phyloP scores from a whole-genome alignment of 1,140 invertebrate genomes.

The Maniola jurtina region DNA sequence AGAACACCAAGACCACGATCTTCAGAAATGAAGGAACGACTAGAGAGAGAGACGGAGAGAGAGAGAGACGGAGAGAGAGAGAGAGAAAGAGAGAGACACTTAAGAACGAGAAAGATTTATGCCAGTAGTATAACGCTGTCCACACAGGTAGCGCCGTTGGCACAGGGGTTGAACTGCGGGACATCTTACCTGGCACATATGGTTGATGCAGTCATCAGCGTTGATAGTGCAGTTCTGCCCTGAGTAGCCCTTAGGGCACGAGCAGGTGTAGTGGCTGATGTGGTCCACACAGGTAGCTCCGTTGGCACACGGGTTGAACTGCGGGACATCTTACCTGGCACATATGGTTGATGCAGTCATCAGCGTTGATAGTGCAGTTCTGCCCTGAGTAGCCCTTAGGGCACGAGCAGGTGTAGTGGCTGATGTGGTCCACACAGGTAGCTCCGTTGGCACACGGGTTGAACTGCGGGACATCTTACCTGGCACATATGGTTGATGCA shows the following conservation, averaged over 20 bases:
- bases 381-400: conserved; percentile 92
- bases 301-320: too few relatives aligned
- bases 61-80: too few relatives aligned
- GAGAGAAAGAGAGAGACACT: too few relatives aligned
- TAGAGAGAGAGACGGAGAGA: too few relatives aligned
- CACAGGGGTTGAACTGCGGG: too few relatives aligned
- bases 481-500: conserved; percentile 95
- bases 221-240: conserved; percentile 96
- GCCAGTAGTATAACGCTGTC: conserved; percentile 94
- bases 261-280: conserved; percentile 94
- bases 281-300: conserved; percentile 94
- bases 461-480: conserved; percentile 87
- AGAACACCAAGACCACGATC: too few relatives aligned
- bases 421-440: conserved; percentile 91
- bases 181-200: conserved; percentile 95
- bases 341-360: conserved; percentile 95
- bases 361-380: conserved; percentile 95
- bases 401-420: conserved; percentile 96
- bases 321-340: too few relatives aligned
- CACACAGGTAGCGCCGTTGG: conserved; percentile 92
- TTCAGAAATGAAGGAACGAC: too few relatives aligned
- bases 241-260: conserved; percentile 92
- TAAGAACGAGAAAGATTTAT: too few relatives aligned
- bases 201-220: conserved; percentile 94
- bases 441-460: conserved; percentile 97